phyloP scores from a whole-genome alignment of 2,797 vertebrate genomes.

The Tamandua tetradactyla region DNA sequence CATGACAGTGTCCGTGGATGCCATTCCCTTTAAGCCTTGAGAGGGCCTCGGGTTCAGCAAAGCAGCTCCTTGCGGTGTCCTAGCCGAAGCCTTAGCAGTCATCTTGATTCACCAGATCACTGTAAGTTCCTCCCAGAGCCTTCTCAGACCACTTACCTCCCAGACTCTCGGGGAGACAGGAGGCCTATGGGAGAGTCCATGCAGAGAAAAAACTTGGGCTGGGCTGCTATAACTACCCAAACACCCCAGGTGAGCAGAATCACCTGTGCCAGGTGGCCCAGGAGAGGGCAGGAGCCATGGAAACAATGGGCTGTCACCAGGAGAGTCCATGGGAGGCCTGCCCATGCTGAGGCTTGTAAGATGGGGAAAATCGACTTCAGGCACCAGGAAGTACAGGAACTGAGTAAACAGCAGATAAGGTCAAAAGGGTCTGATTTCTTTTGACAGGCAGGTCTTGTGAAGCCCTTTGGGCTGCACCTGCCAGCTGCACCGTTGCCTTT shows the following conservation, averaged over 20 bases:
- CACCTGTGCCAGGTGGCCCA: background rate
- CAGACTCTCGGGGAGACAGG: background rate
- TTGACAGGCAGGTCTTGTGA: background rate
- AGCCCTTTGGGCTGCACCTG: background rate
- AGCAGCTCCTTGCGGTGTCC: background rate
- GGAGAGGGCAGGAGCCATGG: background rate
- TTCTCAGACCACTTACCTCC: background rate
- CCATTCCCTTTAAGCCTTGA: background rate
- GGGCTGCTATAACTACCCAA: background rate
- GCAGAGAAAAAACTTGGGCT: background rate
- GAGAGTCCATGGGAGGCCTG: no score
- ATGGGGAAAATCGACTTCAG: background rate
- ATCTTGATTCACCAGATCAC: background rate
- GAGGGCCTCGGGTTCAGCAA: background rate
- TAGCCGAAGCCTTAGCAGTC: background rate
- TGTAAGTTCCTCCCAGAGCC: background rate
- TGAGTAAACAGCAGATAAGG: background rate
- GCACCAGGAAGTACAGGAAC: background rate
- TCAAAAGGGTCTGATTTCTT: background rate
- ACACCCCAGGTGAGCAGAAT: no score
- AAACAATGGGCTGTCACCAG: background rate
- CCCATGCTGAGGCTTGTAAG: background rate
- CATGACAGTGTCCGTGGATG: background rate
- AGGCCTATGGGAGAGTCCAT: background rate
- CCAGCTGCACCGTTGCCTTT: fast-evolving